Evolutionary conservation across 1,140 invertebrate genomes (phyloP), one percentile per base, ranked within the genome.

Genomic region (Sminthurides bifidus): DNA sequence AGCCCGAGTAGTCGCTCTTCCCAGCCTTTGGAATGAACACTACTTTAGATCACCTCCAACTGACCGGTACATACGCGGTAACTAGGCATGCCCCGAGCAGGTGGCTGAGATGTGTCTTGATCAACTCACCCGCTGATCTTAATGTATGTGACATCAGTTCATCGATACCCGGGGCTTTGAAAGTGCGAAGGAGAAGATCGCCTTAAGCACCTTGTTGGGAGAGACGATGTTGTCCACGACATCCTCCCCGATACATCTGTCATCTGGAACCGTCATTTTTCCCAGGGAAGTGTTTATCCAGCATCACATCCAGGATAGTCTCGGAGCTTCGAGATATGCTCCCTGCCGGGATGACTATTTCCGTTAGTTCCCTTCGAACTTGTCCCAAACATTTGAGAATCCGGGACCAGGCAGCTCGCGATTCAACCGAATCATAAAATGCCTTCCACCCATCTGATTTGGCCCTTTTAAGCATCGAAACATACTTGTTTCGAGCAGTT

Each of bases 11-110:
- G 24, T 54, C 52, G 3, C 21, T 3, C 23, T 59, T 63, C 1
- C 54, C 57, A 2, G 57, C 56, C 38, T 59, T 63, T 2, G 61
- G 53, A 0, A 63, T 23, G 44, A 54, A 63, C 0, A 63, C 27
- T 8, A 45, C 56, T 38, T 29, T 56, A 2, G 45, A 30, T 31
- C 50, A 24, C 24, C 38, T 19, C 56, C 57, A 63, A 24, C 0
- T 8, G 1, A 0, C 21, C 0, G 56, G 61, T 0, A 52, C 45
- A 19, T 56, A 52, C 2, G 54, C 61, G 31, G 37, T 17, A 3
- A 33, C 1, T 14, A 58, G 23, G 27, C 55, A 61, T n/a, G 35
- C 50, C 12, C 45, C 40, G 10, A 4, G 10, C 6, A 52, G 31
- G 2, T 3, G 4, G 3, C 8, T 14, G 14, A 52, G 17, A 40